These are phyloP conservation scores for Gortyna flavago DNA, from an alignment of 2,888 invertebrate genomes.

Conservation along the genomic window DNA sequence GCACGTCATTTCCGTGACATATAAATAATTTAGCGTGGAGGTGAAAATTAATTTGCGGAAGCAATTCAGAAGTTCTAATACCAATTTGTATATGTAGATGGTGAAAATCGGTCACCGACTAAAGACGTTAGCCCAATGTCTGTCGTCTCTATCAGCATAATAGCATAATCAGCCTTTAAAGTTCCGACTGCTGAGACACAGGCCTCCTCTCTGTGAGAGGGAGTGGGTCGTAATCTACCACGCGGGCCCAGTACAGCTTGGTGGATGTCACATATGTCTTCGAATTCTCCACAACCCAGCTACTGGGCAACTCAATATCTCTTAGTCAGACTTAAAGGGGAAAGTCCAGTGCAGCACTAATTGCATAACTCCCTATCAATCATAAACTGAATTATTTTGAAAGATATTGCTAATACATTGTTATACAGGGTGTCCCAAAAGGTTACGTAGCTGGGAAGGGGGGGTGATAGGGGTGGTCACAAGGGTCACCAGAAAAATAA, in stretches of 20 bases:
- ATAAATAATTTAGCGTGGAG: constrained; percentile 6
- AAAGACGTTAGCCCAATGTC: neutral
- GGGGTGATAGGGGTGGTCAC: too few relatives aligned
- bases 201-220: neutral
- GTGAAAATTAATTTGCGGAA: neutral
- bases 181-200: neutral
- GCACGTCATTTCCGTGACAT: constrained; percentile 4
- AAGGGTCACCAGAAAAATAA: too few relatives aligned
- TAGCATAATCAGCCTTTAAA: neutral
- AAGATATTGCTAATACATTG: too few relatives aligned
- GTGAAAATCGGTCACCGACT: neutral
- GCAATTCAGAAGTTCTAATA: neutral
- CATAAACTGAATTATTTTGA: too few relatives aligned
- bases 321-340: too few relatives aligned
- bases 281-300: too few relatives aligned
- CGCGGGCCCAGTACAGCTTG: too few relatives aligned
- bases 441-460: too few relatives aligned
- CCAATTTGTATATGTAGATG: neutral
- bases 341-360: too few relatives aligned
- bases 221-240: neutral
- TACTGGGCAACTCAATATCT: too few relatives aligned
- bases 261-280: neutral
- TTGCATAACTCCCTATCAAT: too few relatives aligned
- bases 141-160: neutral
- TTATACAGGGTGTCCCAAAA: too few relatives aligned